A percentile compares a stretch with the other conserved stretches of the same genome.
Conservation (phyloP, 2,113 vertebrate species). For the Silurus meridionalis region DNA sequence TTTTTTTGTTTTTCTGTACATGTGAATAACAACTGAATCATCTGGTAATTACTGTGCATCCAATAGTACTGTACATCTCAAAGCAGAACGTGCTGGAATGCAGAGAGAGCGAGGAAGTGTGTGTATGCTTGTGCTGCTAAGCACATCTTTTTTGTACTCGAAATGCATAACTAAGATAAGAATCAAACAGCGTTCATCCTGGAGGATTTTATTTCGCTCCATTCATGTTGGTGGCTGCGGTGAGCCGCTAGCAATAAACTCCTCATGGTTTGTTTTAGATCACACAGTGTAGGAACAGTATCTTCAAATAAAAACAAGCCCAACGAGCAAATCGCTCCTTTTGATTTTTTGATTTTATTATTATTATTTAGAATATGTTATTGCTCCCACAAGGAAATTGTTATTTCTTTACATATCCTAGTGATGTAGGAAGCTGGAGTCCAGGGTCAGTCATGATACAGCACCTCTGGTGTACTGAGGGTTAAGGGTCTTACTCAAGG, state of each 20-base stretch:
- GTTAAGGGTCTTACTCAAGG: no score
- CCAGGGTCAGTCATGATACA: no score
- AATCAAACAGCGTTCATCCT: background rate
- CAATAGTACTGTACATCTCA: background rate
- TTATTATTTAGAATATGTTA: no score
- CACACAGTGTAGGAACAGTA: no score
- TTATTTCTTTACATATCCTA: no score
- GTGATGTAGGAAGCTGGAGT: no score
- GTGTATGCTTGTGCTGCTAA: background rate
- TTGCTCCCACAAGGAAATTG: no score
- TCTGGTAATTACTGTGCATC: background rate
- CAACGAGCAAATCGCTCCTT: no score
- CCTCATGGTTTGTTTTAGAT: background rate
- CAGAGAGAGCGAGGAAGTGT: background rate
- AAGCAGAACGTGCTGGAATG: background rate
- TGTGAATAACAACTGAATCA: background rate
- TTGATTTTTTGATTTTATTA: no score
- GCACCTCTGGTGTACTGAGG: no score
- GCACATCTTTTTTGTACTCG: background rate
- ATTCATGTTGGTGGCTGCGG: background rate
- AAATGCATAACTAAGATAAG: background rate
- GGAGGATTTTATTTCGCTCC: background rate
- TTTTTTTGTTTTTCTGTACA: background rate
- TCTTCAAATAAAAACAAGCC: no score
- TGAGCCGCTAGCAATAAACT: background rate